Base-by-base conservation (phyloP, 2,113 vertebrate species). In the Perca fluviatilis region DNA sequence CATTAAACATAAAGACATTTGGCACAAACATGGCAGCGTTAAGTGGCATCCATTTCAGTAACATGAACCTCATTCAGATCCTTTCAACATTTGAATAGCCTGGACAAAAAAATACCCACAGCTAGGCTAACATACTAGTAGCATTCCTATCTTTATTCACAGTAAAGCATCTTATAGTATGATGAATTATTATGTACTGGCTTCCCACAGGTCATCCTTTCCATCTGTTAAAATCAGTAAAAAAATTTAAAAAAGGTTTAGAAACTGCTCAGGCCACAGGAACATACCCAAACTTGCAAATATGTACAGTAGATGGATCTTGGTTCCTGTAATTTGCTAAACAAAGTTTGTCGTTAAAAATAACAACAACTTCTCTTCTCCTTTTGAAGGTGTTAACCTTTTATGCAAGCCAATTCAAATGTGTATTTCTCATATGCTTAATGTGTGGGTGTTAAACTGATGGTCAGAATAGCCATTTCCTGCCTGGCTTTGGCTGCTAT, bases 401-500 rank as follows among this genome's bases (percentile, higher is more conserved):
- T 86, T 43, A 47, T 65, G 33, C 77, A 46, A 70, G 61, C 69
- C 27, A 30, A 23, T 64, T 74, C 21, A 64, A 74, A 82, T 61
- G 56, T 51, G 74, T 40, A 16, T 73, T 72, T 62, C 43, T 57
- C 70, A 13, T 50, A 40, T 49, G 1, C 61, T 80, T 77, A n/a
- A 30, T 21, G 18, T 67, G 86, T 56, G 77, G 81, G 79, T 77
- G 88, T 88, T 82, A 73, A 81, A 74, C 60, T 19, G 63, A 76
- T 63, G 91, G 79, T 86, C 86, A 86, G 79, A 85, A 79, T 36
- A 75, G 72, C 79, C 83, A 18, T 82, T 83, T 82, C 83, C 88
- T 82, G 80, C 62, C 86, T 63, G 79, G 36, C 40, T 72, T 87
- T 80, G 78, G 79, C 86, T 85, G 84, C 86, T 91, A 82, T 89